A percentile compares a stretch with the other conserved stretches of the same genome.
phyloP scores from a whole-genome alignment of 2,797 vertebrate genomes.

The Cyclopterus lumpus region DNA sequence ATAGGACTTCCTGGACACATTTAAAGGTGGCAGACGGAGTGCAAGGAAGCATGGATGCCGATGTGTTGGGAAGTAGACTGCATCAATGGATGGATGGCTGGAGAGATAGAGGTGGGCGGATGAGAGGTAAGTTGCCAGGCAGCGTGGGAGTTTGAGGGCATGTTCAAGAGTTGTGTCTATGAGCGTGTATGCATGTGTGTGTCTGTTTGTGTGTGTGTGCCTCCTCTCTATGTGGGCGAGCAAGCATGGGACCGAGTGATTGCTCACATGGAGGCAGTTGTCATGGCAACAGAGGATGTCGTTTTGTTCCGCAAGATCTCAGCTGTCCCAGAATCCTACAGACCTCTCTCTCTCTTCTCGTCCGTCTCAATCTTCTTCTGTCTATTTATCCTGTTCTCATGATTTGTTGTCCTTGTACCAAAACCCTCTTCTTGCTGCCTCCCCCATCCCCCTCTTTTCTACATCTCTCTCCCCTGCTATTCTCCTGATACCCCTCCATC shows the following conservation, averaged over 20 bases:
- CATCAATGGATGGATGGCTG: conserved; percentile 21
- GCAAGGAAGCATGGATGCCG: conserved; percentile 16
- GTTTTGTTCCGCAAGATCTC: conserved; percentile 63
- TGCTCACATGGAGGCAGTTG: conserved; percentile 74
- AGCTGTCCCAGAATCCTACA: conserved; percentile 68
- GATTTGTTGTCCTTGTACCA: conserved; percentile 3
- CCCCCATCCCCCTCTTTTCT: neutral
- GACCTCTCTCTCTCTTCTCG: conserved; percentile 28
- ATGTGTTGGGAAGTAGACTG: conserved; percentile 21
- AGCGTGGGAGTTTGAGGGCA: conserved; percentile 71
- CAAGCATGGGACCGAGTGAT: conserved; percentile 67
- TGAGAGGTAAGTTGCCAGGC: conserved; percentile 64
- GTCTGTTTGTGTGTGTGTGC: conserved; percentile 4
- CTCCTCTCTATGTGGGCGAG: conserved; percentile 61
- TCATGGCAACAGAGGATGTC: conserved; percentile 82
- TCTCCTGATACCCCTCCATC: neutral
- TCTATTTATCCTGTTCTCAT: conserved; percentile 12
- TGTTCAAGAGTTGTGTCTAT: conserved; percentile 60
- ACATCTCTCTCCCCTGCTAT: neutral
- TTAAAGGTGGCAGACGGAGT: conserved; percentile 7
- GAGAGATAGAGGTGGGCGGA: conserved; percentile 45
- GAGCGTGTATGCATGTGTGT: conserved; percentile 24
- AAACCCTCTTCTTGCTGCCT: conserved; percentile 11
- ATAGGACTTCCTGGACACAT: neutral
- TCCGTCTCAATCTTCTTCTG: conserved; percentile 13